Conservation (phyloP, 2,113 vertebrate genomes). For the Perccottus glenii region DNA sequence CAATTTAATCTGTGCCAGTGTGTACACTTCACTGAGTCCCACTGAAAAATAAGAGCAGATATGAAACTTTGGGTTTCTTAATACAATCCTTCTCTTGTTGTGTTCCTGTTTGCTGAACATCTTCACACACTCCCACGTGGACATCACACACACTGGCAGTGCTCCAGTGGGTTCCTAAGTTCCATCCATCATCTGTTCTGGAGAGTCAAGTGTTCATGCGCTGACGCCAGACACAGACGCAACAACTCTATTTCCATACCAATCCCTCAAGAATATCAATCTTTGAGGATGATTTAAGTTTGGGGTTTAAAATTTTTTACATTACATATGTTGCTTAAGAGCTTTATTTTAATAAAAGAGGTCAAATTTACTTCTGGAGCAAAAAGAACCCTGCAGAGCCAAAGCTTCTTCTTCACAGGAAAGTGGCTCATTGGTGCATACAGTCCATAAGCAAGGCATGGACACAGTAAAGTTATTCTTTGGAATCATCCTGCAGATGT, state of each 20-base stretch:
- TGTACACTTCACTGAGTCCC: not conserved
- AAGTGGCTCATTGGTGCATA: too few relatives aligned
- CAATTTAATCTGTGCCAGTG: not conserved
- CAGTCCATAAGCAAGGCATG: too few relatives aligned
- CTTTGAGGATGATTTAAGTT: not conserved
- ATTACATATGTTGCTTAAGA: not conserved
- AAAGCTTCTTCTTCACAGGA: too few relatives aligned
- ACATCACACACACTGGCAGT: not conserved
- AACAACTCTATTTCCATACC: not conserved
- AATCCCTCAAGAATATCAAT: not conserved
- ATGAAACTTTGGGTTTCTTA: not conserved
- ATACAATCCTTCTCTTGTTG: too few relatives aligned
- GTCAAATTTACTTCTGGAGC: too few relatives aligned
- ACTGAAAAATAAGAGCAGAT: conserved; percentile 1
- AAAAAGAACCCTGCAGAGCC: too few relatives aligned
- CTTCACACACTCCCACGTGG: too few relatives aligned
- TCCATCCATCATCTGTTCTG: not conserved
- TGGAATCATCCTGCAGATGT: too few relatives aligned
- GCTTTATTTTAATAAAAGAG: too few relatives aligned
- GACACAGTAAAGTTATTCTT: too few relatives aligned
- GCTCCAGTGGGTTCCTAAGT: not conserved
- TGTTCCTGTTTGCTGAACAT: not conserved
- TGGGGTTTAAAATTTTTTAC: not conserved
- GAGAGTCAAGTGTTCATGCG: not conserved
- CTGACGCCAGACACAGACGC: not conserved